phyloP scores from a whole-genome alignment of 2,888 invertebrate genomes.

The Glyphotaelius pellucidus region DNA sequence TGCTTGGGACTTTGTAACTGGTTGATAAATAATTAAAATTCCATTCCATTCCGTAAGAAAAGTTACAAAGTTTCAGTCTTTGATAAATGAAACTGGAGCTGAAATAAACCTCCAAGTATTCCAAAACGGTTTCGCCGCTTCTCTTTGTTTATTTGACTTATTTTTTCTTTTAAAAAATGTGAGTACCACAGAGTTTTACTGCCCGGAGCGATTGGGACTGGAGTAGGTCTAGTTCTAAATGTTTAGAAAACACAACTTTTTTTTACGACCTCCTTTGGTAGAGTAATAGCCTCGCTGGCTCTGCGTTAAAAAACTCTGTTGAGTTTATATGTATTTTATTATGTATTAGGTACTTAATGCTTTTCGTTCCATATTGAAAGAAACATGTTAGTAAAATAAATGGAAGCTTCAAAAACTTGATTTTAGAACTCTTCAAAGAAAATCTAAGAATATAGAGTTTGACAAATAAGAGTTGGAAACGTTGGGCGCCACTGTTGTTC shows the following conservation, averaged over 20 bases:
- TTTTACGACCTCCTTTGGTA: background rate
- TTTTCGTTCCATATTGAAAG: no score
- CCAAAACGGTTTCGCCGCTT: background rate
- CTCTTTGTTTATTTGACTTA: background rate
- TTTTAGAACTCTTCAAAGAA: no score
- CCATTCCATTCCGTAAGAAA: background rate
- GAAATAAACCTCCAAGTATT: background rate
- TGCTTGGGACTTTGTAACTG: background rate
- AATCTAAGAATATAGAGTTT: no score
- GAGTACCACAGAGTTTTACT: background rate
- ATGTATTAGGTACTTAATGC: no score
- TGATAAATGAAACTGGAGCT: background rate
- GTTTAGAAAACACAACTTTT: background rate
- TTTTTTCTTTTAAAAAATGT: background rate
- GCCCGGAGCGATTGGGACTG: background rate
- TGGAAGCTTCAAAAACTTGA: no score
- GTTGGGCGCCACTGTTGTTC: no score
- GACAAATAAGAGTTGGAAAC: no score
- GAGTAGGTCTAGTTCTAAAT: background rate
- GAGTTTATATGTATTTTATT: no score
- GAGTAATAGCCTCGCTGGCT: no score
- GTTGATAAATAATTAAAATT: constrained; percentile 19
- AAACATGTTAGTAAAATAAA: no score
- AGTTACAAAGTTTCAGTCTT: background rate
- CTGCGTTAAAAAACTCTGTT: no score